Evolutionary conservation across 2,797 vertebrate species (phyloP), one percentile per base, ranked within the genome.

Genomic region (Euphonia xanthogaster): DNA sequence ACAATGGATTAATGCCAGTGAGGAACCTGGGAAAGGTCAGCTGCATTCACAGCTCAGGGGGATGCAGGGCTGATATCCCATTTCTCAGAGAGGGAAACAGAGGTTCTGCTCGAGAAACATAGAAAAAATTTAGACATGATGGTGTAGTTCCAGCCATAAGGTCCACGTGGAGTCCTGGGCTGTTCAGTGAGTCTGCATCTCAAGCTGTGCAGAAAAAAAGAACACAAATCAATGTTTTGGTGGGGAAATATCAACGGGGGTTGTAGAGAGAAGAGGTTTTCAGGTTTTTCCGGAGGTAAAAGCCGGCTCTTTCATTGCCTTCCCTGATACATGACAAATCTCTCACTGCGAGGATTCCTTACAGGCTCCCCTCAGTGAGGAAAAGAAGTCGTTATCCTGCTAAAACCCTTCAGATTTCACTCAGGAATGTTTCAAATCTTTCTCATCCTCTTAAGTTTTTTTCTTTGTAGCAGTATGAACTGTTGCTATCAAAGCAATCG

Each of bases 401-500:
- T 89, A 95, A 96, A 82, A 35, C 73, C 86, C 85, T 92, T 93
- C 94, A 94, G 86, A 84, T 86, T 96, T 95, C 82, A 54, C 90
- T 93, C 57, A 31, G 92, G 57, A 88, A 90, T 94, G 84, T 88
- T 96, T 94, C 94, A 93, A 91, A 94, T 96, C 89, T 94, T 93
- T 91, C 87, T 95, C 71, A 79, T 94, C 82, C 68, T 89, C 91
- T 94, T 93, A 93, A 44, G 66, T 88, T 89, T 89, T 86, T 76
- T 88, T 79, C 80, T 91, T 67, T 86, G 80, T 65, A 91, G 82
- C 91, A 90, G 68, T 74, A 35, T 90, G 95, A 95, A 88, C 90
- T 91, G 71, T 87, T 94, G 94, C 86, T 96, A 95, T 95, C 92
- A 95, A 95, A 96, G 87, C 88, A 77, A 88, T 93, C 88, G 80